Evolutionary conservation across 2,797 vertebrate genomes (phyloP).

Genomic region (Nannoperca australis): DNA sequence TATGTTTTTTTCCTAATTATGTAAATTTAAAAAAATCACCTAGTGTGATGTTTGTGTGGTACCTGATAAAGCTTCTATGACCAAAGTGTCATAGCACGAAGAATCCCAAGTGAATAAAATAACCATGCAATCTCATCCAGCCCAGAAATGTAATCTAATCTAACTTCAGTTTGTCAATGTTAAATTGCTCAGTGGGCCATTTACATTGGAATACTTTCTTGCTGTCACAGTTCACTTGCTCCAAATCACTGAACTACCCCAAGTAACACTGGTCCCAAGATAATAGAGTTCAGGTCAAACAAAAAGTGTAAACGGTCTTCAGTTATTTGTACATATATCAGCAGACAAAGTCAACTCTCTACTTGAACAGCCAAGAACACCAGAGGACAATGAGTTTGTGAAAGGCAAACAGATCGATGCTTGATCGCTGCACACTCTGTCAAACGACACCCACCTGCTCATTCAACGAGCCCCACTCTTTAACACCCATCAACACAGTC

Average conservation of each 20-base stretch:
- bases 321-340: background rate
- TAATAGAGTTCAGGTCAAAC: slow-evolving; percentile 4
- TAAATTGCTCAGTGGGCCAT: background rate
- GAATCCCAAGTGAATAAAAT: background rate
- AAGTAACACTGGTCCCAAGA: background rate
- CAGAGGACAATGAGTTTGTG: slow-evolving; percentile 35
- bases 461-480: slow-evolving; percentile 1
- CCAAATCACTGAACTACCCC: background rate
- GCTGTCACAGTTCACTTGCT: background rate
- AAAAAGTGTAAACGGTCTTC: background rate
- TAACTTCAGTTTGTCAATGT: too few relatives aligned
- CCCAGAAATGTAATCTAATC: too few relatives aligned
- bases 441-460: slow-evolving; percentile 17
- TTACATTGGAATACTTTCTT: background rate
- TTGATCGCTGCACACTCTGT: slow-evolving; percentile 27
- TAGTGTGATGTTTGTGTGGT: too few relatives aligned
- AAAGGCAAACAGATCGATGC: slow-evolving; percentile 54
- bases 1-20: too few relatives aligned
- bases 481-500: slow-evolving; percentile 18
- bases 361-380: slow-evolving; percentile 16
- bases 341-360: slow-evolving; percentile 15
- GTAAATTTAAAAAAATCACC: too few relatives aligned
- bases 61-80: too few relatives aligned
- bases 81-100: background rate
- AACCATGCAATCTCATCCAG: background rate